These are phyloP conservation scores for Orchestes rusci DNA, from an alignment of 2,888 invertebrate species.

Conservation along the genomic window DNA sequence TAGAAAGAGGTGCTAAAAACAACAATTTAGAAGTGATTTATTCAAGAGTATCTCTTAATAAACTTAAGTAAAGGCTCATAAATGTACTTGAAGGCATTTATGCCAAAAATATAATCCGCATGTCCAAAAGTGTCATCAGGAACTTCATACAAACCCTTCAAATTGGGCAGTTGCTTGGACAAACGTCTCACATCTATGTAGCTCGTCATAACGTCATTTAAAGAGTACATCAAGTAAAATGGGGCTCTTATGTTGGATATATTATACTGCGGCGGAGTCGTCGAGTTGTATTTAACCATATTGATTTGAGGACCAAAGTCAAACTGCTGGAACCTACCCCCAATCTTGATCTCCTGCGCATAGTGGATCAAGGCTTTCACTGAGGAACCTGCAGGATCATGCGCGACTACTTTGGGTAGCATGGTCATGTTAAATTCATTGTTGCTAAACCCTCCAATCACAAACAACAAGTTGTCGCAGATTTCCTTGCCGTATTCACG, in stretches of 20 bases:
- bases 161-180: constrained; percentile 48
- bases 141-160: constrained; percentile 54
- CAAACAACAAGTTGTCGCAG: background rate
- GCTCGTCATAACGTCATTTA: constrained; percentile 68
- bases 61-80: constrained; percentile 46
- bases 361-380: constrained; percentile 66
- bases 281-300: constrained; percentile 50
- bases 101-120: constrained; percentile 64
- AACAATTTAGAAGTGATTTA: too few relatives aligned
- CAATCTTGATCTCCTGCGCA: constrained; percentile 38
- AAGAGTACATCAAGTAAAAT: constrained; percentile 57
- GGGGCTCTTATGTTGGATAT: constrained; percentile 56
- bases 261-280: constrained; percentile 56
- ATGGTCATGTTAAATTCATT: too few relatives aligned
- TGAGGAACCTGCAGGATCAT: constrained; percentile 70
- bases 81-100: constrained; percentile 54
- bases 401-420: constrained; percentile 60
- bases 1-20: too few relatives aligned
- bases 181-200: constrained; percentile 35
- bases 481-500: background rate
- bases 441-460: background rate
- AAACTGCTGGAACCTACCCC: constrained; percentile 55
- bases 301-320: constrained; percentile 62
- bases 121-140: constrained; percentile 62
- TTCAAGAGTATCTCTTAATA: too few relatives aligned